phyloP scores from a whole-genome alignment of 1,140 invertebrate species.

The Matsumurasca onukii region DNA sequence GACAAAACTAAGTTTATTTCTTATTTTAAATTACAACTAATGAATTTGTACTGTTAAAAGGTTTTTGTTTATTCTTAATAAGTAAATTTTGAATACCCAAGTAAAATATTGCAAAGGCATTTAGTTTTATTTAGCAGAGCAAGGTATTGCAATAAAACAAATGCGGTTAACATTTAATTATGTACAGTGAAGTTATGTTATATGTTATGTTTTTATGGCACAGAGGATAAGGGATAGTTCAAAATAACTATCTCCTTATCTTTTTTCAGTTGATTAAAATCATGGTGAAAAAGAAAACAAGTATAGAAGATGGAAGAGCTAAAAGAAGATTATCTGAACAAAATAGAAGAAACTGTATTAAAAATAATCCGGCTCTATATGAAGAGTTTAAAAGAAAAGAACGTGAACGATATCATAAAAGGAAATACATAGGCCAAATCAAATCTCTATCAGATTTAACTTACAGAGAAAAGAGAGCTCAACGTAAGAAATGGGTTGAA shows the following conservation, averaged over 20 bases:
- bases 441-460: background rate
- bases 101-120: background rate
- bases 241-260: background rate
- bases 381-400: conserved; percentile 16
- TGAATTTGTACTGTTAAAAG: no score
- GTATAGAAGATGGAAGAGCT: background rate
- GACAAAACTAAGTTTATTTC: background rate
- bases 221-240: conserved; percentile 3
- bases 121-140: background rate
- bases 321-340: background rate
- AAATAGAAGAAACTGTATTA: background rate
- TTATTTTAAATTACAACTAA: background rate
- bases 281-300: conserved; percentile 1
- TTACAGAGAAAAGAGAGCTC: background rate
- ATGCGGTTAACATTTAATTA: background rate
- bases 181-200: no score
- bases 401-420: background rate
- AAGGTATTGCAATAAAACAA: background rate
- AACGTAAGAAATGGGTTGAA: conserved; percentile 25
- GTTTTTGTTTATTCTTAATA: no score
- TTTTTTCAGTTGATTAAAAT: conserved; percentile 4
- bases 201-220: background rate
- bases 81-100: background rate
- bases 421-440: background rate
- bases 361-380: background rate